Evolutionary conservation across 2,888 invertebrate species (phyloP).

Genomic region (Netelia virgata): DNA sequence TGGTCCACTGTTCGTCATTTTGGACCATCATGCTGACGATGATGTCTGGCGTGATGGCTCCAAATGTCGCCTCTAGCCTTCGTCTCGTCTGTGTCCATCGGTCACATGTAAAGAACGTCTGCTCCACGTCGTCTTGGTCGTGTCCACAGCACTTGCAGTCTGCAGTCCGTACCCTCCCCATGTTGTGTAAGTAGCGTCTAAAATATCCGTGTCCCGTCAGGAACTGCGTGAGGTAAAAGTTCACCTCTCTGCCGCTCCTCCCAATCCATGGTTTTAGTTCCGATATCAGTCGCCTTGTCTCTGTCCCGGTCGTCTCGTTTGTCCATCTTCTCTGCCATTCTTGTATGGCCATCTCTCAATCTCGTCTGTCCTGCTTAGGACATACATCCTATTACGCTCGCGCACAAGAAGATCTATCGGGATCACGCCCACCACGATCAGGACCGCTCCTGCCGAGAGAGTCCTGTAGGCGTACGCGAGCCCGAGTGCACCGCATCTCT

Average conservation of each 20-base stretch:
- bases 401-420: conserved; percentile 64
- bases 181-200: too few relatives aligned
- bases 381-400: conserved; percentile 30
- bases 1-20: too few relatives aligned
- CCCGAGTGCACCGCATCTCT: conserved; percentile 67
- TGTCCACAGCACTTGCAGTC: too few relatives aligned
- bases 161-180: too few relatives aligned
- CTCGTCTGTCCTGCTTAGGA: too few relatives aligned
- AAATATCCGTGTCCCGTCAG: too few relatives aligned
- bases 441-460: conserved; percentile 65
- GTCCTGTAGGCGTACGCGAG: conserved; percentile 68
- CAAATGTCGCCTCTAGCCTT: background rate
- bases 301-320: background rate
- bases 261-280: conserved; percentile 27
- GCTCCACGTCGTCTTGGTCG: conserved; percentile 53
- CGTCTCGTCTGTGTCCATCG: background rate
- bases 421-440: conserved; percentile 66
- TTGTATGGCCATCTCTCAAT: conserved; percentile 17
- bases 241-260: conserved; percentile 33
- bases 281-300: conserved; percentile 33
- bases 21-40: background rate
- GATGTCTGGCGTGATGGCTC: background rate
- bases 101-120: conserved; percentile 54
- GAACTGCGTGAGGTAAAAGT: too few relatives aligned
- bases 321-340: conserved; percentile 33